Percentiles rank a stretch among this genome's conserved stretches.
phyloP scores from a whole-genome alignment of 2,888 invertebrate genomes.

The Euclidia mi region DNA sequence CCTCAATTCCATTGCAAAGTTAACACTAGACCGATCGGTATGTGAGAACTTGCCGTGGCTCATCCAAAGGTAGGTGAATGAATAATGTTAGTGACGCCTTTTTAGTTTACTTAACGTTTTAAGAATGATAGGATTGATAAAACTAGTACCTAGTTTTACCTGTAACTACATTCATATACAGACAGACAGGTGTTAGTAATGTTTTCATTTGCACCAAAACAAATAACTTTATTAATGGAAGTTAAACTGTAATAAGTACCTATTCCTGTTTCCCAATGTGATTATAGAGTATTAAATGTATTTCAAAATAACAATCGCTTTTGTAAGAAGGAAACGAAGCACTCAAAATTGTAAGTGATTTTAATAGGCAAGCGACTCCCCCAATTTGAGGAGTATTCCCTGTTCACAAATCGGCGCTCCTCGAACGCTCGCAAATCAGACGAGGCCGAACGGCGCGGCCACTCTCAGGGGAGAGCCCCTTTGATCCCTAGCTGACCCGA shows the following conservation, averaged over 20 bases:
- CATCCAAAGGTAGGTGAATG: no score
- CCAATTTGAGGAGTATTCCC: slow-evolving; percentile 87
- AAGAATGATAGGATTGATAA: no score
- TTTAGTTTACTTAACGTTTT: no score
- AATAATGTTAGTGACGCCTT: no score
- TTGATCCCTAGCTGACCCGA: slow-evolving; percentile 90
- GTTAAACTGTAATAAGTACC: no score
- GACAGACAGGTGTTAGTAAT: no score
- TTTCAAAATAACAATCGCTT: slow-evolving; percentile 66
- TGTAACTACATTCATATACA: no score
- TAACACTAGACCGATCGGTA: neutral
- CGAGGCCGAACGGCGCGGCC: slow-evolving; percentile 69
- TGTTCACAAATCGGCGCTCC: slow-evolving; percentile 88
- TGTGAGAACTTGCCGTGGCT: no score
- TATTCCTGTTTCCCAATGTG: neutral
- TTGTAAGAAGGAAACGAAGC: slow-evolving; percentile 63
- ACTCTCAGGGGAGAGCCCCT: slow-evolving; percentile 86
- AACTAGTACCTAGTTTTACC: no score
- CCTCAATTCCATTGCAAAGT: slow-evolving; percentile 53
- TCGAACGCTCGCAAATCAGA: slow-evolving; percentile 87
- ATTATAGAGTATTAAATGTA: slow-evolving; percentile 15
- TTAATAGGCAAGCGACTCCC: slow-evolving; percentile 87
- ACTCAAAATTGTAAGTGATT: slow-evolving; percentile 83
- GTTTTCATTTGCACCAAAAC: no score
- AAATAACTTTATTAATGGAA: no score